A percentile compares a stretch with the other conserved stretches of the same genome.
These are phyloP conservation scores for Cheilosia urbana DNA, from an alignment of 2,888 invertebrate genomes.

Conservation along the genomic window DNA sequence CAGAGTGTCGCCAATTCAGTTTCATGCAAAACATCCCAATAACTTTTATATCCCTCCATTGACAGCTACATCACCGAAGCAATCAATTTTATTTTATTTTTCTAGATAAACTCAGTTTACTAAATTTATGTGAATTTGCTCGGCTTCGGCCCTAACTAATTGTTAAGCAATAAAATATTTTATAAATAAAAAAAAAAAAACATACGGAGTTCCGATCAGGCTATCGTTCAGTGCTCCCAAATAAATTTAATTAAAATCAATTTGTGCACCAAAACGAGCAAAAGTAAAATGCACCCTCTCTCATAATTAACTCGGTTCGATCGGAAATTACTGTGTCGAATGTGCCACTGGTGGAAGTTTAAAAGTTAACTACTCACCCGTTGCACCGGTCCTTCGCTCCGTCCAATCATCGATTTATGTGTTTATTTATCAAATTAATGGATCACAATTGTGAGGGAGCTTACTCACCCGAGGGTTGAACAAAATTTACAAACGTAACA, in stretches of 20 bases:
- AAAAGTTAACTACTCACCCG: conserved; percentile 16
- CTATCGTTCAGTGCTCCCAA: conserved; percentile 61
- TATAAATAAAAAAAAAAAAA: conserved; percentile 8
- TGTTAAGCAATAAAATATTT: conserved; percentile 14
- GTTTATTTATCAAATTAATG: conserved; percentile 72
- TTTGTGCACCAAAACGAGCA: conserved; percentile 55
- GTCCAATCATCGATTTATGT: conserved; percentile 56
- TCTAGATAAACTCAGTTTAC: conserved; percentile 20
- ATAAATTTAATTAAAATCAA: conserved; percentile 73
- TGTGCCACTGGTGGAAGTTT: conserved; percentile 22
- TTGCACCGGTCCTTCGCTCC: conserved; percentile 8
- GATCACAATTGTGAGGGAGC: conserved; percentile 40
- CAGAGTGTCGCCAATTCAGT: background rate
- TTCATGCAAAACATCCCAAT: conserved; percentile 1
- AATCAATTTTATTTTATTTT: conserved; percentile 20
- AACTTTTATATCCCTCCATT: background rate
- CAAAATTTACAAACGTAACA: conserved; percentile 7
- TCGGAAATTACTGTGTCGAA: conserved; percentile 53
- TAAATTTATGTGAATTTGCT: background rate
- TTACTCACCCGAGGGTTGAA: conserved; percentile 9
- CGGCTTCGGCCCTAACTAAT: conserved; percentile 21
- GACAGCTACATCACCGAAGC: conserved; percentile 4
- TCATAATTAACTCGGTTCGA: conserved; percentile 54
- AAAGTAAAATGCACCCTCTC: conserved; percentile 19
- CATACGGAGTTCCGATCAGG: conserved; percentile 2